Conservation (phyloP, 2,797 vertebrate species). For the Danio choprae region DNA sequence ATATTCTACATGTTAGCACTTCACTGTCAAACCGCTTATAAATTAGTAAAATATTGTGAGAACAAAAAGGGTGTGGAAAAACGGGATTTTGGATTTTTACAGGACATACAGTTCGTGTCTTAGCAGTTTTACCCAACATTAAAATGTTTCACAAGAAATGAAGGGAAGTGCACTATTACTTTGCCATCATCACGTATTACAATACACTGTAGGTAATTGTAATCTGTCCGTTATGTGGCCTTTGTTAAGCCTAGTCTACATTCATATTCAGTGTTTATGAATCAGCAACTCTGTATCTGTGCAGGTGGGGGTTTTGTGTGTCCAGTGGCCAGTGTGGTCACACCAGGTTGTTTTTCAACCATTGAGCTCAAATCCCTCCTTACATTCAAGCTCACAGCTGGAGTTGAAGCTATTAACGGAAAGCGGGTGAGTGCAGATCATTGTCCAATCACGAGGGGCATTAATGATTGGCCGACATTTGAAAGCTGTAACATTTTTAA, state of each 20-base stretch:
- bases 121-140: conserved; percentile 25
- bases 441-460: conserved; percentile 57
- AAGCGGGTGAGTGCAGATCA: conserved; percentile 73
- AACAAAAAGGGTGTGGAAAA: not conserved
- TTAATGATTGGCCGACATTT: conserved; percentile 73
- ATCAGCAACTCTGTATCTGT: conserved; percentile 68
- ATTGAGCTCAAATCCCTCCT: conserved; percentile 73
- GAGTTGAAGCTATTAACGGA: conserved; percentile 75
- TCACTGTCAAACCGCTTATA: no score
- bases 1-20: no score
- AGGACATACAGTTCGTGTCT: not conserved
- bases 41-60: no score
- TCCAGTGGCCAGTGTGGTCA: conserved; percentile 78
- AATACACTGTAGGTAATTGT: not conserved
- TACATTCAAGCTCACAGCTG: conserved; percentile 78
- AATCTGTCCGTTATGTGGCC: not conserved
- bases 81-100: no score
- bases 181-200: not conserved
- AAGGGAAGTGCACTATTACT: conserved; percentile 24
- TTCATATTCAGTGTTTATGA: not conserved
- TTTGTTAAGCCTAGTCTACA: not conserved
- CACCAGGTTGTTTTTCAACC: conserved; percentile 72
- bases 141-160: conserved; percentile 9
- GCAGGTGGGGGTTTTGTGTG: conserved; percentile 74
- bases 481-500: conserved; percentile 66